Evolutionary conservation across 37 sponge, comb jelly and placozoan genomes (phyloP), one percentile per base, ranked within the genome.

Genomic region (Tethya wilhelma): DNA sequence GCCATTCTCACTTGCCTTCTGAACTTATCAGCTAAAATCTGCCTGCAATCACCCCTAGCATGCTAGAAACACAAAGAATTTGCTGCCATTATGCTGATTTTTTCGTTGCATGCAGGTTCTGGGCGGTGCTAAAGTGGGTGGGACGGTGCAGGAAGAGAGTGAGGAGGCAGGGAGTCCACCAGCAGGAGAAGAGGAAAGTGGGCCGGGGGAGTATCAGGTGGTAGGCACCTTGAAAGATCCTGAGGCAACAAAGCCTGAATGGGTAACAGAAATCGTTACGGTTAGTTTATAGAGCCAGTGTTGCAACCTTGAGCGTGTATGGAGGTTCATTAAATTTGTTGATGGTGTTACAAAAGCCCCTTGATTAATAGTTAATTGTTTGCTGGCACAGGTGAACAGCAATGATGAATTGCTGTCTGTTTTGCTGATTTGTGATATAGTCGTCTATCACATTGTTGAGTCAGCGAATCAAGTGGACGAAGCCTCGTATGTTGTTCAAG

Each of bases 381-480:
- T 22, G 22, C 45, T 69, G 9, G 11, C 40, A 14, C 71, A 87
- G 77, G 58, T 43, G 4, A 39, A 49, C 59, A 84, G 76, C 34
- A 1, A 46, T 0, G 92, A 74, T 0, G 92, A 88, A 9, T 57
- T 95, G 38, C 65, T 93, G 23, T 46, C 89, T 31, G 82, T 69
- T 26, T 63, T 97, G 26, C 32, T 86, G 55, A 41, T 69, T 23
- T 97, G 97, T 86, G 98, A 98, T 70, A 69, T 95, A 40, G 85
- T 98, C 17, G 79, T 98, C 42, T 98, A 95, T 76, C 83, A 93
- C 42, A 82, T 90, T 14, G 38, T 65, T 23, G 88, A 82, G 4
- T 57, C 28, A 79, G 64, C 64, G 5, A 38, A 37, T 19, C 84
- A 90, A 56, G 82, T 90, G 7, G 91, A 93, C 26, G 92, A 98